These are phyloP conservation scores for Hydroisotoma schaefferi DNA, from an alignment of 2,888 invertebrate species.

Conservation along the genomic window DNA sequence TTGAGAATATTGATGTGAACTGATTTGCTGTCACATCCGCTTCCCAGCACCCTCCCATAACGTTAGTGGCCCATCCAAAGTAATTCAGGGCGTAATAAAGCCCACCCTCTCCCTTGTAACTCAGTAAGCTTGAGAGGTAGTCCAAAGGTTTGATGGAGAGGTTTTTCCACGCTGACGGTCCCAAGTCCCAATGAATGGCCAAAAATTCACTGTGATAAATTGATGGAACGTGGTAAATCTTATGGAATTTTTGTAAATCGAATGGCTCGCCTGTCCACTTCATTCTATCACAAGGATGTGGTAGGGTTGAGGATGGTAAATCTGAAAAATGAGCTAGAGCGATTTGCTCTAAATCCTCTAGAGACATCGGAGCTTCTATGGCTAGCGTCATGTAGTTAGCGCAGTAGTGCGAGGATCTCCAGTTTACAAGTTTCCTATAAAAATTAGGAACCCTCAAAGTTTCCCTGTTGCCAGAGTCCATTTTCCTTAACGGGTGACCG, in stretches of 20 bases:
- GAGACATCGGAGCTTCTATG: slow-evolving; percentile 27
- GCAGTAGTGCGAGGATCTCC: slow-evolving; percentile 23
- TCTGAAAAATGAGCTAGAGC: slow-evolving; percentile 19
- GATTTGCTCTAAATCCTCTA: slow-evolving; percentile 19
- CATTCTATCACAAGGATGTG: slow-evolving; percentile 5
- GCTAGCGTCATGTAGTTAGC: slow-evolving; percentile 31
- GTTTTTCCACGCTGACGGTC: slow-evolving; percentile 28
- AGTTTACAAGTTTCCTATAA: slow-evolving; percentile 19
- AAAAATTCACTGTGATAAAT: slow-evolving; percentile 25
- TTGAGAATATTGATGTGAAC: slow-evolving; percentile 19
- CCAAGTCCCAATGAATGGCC: slow-evolving; percentile 28
- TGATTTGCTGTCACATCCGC: slow-evolving; percentile 21
- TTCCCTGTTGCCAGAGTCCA: slow-evolving; percentile 27
- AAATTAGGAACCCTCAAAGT: slow-evolving; percentile 23
- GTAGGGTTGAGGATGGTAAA: neutral
- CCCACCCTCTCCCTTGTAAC: slow-evolving; percentile 19
- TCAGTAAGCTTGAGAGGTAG: slow-evolving; percentile 20
- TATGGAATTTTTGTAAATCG: slow-evolving; percentile 19
- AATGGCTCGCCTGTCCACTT: slow-evolving; percentile 19
- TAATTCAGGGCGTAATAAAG: slow-evolving; percentile 16
- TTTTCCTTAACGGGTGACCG: slow-evolving; percentile 25
- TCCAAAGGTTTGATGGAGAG: slow-evolving; percentile 28
- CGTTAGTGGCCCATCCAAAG: slow-evolving; percentile 17
- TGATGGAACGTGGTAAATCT: slow-evolving; percentile 29
- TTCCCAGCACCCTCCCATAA: slow-evolving; percentile 26